A percentile compares a stretch with the other conserved stretches of the same genome.
Conservation (phyloP, 2,113 vertebrate species). For the Rhombomys opimus region DNA sequence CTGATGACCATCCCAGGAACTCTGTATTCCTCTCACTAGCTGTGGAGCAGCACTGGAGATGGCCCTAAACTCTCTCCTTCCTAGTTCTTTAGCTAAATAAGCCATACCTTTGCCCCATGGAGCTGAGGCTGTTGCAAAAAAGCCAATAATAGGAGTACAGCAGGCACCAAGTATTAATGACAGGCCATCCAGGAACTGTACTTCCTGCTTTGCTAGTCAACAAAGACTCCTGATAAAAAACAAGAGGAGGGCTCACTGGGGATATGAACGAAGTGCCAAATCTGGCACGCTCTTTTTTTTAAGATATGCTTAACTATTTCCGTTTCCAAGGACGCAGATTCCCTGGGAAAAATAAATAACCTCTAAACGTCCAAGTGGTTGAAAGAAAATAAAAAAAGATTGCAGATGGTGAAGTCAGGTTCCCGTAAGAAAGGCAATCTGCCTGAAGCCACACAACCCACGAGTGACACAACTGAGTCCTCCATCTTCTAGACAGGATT, state of each 20-base stretch:
- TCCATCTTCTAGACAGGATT: background rate
- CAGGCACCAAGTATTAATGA: background rate
- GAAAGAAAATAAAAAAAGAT: slow-evolving; percentile 4
- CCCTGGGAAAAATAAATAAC: background rate
- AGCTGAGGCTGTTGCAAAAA: background rate
- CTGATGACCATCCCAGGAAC: background rate
- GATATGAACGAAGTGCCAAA: background rate
- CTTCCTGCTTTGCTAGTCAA: background rate
- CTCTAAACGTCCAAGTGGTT: background rate
- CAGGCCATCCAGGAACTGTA: background rate
- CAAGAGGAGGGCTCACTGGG: background rate
- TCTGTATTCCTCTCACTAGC: background rate
- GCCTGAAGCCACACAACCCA: background rate
- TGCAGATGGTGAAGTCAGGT: background rate
- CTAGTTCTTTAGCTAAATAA: background rate
- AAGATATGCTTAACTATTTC: background rate
- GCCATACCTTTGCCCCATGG: background rate
- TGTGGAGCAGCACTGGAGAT: background rate
- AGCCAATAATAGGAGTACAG: background rate
- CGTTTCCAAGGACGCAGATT: background rate
- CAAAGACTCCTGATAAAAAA: background rate
- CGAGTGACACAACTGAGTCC: background rate
- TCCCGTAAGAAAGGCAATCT: background rate
- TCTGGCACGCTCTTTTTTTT: background rate
- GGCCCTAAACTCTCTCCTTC: background rate